phyloP scores from a whole-genome alignment of 2,113 vertebrate genomes.

The Oceanites oceanicus region DNA sequence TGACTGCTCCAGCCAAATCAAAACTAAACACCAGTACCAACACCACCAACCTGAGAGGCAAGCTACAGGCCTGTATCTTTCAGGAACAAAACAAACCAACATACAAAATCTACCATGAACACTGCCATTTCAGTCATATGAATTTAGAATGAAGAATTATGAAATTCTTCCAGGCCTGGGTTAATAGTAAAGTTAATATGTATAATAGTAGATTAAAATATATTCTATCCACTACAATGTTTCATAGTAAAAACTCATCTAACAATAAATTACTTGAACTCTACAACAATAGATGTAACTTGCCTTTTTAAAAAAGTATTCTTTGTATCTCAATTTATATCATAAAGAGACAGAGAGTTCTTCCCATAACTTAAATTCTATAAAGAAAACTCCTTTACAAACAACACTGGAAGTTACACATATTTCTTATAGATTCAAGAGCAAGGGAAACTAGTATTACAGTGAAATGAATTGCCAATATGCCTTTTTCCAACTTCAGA shows the following conservation, averaged over 20 bases:
- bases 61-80: not conserved
- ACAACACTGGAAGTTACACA: not conserved
- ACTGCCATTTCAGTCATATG: not conserved
- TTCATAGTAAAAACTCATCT: not conserved
- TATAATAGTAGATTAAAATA: not conserved
- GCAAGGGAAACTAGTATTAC: not conserved
- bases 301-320: not conserved
- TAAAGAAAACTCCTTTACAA: not conserved
- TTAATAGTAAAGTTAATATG: not conserved
- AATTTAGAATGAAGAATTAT: not conserved
- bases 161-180: not conserved
- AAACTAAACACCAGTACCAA: not conserved
- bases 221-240: not conserved
- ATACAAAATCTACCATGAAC: not conserved
- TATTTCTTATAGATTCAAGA: not conserved
- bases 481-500: not conserved
- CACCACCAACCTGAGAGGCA: not conserved
- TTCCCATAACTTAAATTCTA: not conserved
- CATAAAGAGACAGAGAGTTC: not conserved
- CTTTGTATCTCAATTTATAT: not conserved
- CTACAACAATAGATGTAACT: not conserved
- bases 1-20: not conserved
- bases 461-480: not conserved
- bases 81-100: not conserved
- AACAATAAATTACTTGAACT: not conserved